Base-by-base conservation (phyloP, 2,797 vertebrate genomes). In the Ptychobarbus kaznakovi region DNA sequence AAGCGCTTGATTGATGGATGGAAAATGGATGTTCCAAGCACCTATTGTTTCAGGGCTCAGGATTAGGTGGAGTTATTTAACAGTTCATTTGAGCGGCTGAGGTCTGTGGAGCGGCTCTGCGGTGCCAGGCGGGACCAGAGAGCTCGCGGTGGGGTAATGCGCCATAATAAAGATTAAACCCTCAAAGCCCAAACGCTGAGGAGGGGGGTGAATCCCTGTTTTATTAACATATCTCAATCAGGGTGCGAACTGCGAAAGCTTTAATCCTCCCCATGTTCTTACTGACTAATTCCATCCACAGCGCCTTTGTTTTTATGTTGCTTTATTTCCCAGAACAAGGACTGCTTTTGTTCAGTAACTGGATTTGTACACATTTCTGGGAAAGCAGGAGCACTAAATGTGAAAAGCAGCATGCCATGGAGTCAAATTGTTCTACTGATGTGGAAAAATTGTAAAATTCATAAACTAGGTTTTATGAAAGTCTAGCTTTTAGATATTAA, bases 111-210 rank as follows among this genome's bases (percentile, higher is more conserved):
- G 95, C 94, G 91, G 94, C 86, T 93, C 77, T 92, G 94, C 94
- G 94, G 96, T 96, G 96, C 96, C 93, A 95, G 96, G 95, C 95
- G 91, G 94, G 93, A 94, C 95, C 91, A 94, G 94, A 93, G 93
- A 95, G 89, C 94, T 95, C 92, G 85, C 94, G 92, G 95, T 93
- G 94, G 96, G 96, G 95, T 96, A 97, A 96, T 96, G 95, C 97
- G 95, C 96, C 95, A 97, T 98, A 98, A 98, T 98, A 96, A 97
- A 98, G 98, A 99, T 99, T 98, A 98, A 98, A 96, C 96, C 96
- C 95, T 98, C 96, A 97, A 95, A 96, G 96, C 94, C 93, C 93
- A 92, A 93, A 91, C 80, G 92, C 89, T 87, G 88, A 87, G 77
- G 73, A 84, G 51, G 82, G 87, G 87, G 90, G 94, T 94, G 95